These are phyloP conservation scores for Rissa tridactyla DNA, from an alignment of 2,113 vertebrate genomes.

Conservation along the genomic window DNA sequence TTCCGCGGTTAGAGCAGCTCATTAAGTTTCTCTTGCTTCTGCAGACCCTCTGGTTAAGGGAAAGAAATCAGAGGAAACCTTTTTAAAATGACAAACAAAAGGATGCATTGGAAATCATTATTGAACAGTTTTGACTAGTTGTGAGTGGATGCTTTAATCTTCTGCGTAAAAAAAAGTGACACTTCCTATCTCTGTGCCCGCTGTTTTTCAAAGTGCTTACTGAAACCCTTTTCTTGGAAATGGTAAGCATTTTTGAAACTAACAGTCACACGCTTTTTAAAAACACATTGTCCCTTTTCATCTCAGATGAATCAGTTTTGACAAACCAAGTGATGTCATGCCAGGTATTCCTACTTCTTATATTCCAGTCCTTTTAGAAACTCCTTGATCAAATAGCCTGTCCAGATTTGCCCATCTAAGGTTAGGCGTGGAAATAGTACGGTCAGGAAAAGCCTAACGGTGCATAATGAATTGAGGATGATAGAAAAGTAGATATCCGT, in stretches of 20 bases:
- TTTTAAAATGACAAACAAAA: slow-evolving; percentile 46
- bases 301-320: slow-evolving; percentile 40
- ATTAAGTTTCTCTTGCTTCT: slow-evolving; percentile 49
- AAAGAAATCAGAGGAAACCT: slow-evolving; percentile 39
- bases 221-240: slow-evolving; percentile 22
- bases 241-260: slow-evolving; percentile 50
- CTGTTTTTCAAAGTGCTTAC: slow-evolving; percentile 62
- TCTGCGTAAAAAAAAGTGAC: not conserved
- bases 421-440: not conserved
- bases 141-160: slow-evolving; percentile 51
- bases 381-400: not conserved
- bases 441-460: not conserved
- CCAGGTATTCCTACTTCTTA: slow-evolving; percentile 36
- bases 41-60: slow-evolving; percentile 47
- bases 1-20: slow-evolving; percentile 62
- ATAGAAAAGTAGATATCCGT: not conserved
- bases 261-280: slow-evolving; percentile 27
- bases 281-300: slow-evolving; percentile 45
- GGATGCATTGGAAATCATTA: slow-evolving; percentile 20
- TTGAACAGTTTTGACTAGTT: slow-evolving; percentile 21
- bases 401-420: slow-evolving; percentile 4
- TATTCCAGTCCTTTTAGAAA: slow-evolving; percentile 34
- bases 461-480: not conserved
- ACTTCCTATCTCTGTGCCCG: slow-evolving; percentile 50
- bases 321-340: slow-evolving; percentile 18